Evolutionary conservation across 2,113 vertebrate species (phyloP).

Genomic region (Pachycephala philippinensis): DNA sequence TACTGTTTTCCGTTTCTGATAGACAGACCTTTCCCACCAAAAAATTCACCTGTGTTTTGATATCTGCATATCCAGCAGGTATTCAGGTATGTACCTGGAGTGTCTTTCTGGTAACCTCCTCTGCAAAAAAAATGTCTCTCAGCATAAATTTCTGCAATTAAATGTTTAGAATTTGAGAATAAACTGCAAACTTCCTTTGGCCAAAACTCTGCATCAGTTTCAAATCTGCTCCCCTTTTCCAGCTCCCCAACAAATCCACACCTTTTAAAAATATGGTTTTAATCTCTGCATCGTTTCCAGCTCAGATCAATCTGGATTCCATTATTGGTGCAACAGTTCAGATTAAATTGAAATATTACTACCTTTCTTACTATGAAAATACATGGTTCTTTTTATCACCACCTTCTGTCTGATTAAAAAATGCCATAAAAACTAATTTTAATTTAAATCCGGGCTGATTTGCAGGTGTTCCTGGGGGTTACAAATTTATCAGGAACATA

Average conservation of each 20-base stretch:
- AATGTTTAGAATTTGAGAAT: not conserved
- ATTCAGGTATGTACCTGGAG: conserved; percentile 35
- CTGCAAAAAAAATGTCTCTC: not conserved
- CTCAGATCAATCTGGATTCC: conserved; percentile 80
- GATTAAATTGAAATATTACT: conserved; percentile 85
- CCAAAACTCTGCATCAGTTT: conserved; percentile 5
- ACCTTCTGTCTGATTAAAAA: conserved; percentile 88
- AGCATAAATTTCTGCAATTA: not conserved
- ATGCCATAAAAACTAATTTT: conserved; percentile 88
- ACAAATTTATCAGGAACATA: conserved; percentile 92
- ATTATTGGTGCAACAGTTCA: conserved; percentile 80
- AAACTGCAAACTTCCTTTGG: conserved; percentile 30
- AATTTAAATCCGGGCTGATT: conserved; percentile 88
- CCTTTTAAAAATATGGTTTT: conserved; percentile 78
- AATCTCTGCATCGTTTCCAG: conserved; percentile 74
- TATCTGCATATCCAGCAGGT: conserved; percentile 17
- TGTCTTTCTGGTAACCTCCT: conserved; percentile 5
- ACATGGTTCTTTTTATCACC: conserved; percentile 84
- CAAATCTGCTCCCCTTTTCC: conserved; percentile 14
- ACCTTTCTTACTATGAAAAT: conserved; percentile 80
- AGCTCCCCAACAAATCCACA: conserved; percentile 8
- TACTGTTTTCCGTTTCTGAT: conserved; percentile 55
- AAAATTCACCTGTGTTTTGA: not conserved
- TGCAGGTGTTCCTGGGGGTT: conserved; percentile 89
- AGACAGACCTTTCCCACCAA: conserved; percentile 9